Base-by-base conservation (phyloP, 2,113 vertebrate genomes). In the Noturus placidus region DNA sequence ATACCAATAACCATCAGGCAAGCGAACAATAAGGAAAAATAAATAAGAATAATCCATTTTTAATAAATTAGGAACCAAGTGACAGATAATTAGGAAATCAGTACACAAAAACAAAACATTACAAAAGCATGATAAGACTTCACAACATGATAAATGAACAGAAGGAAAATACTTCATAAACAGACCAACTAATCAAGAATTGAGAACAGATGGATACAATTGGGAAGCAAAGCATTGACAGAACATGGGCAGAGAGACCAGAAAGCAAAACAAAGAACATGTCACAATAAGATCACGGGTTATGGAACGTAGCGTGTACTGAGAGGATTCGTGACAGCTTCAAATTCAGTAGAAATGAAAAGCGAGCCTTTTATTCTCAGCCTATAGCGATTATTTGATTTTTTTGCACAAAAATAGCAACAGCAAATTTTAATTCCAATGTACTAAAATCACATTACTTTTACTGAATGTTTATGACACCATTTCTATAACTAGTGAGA, bases 101-200 rank as follows among this genome's bases (percentile, higher is more conserved):
- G 46, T 52, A 76, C 10, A 19, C 4, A 30, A 46, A 74, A 74
- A 74, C 7, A 46, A 76, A 25, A 14, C 9, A 76, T 20, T 11
- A 13, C 10, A 27, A 50, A 76, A 76, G 42, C 9, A 13, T 27
- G 25, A 76, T 27, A 76, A 46, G 72, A 20, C 35, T 72, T 72
- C 9, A 19, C 35, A 38, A 76, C 72, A 76, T 46, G 72, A 54
- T 27, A 30, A 30, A 27, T 17, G 42, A 50, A 27, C 42, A 76
- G 13, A 8, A 27, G 17, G 70, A 20, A 52, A 50, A 50, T 50
- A 77, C 25, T 9, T 15, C 20, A 56, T 56, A 56, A 79, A 56
- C 77, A 79, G 77, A 79, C 15, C 56, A 79, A 79, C 50, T 79
- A 56, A 79, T 79, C 50, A 79, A 9, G 77, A 56, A 50, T 30